Evolutionary conservation across 2,888 invertebrate genomes (phyloP), one percentile per base, ranked within the genome.

Genomic region (Pterostichus niger): DNA sequence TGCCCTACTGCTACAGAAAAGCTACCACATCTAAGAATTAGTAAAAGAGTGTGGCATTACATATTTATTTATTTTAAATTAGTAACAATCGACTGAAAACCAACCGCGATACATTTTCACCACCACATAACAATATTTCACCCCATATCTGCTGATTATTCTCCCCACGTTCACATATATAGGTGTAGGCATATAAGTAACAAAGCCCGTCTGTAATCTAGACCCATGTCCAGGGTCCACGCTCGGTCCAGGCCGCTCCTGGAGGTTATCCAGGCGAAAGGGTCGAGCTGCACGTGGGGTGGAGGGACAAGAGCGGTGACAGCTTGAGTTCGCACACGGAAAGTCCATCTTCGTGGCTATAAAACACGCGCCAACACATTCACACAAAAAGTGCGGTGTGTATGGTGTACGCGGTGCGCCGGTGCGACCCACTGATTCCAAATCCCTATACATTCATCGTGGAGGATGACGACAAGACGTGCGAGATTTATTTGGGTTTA

Each of bases 291-390:
- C 40, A 40, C 49, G 49, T 10, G 10, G 49, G n/a, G 13, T n/a
- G 49, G 2, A 49, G 40, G 40, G 40, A 40, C 40, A 49, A 49
- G 49, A 49, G 49, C 49, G 49, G 49, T 13, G 49, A 49, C 49
- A 49, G 49, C 49, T 49, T 49, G 49, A 49, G 49, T 13, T 49
- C 49, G 49, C 49, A 49, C 49, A 49, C n/a, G 49, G 49, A 49
- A 49, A 49, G 49, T 49, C 49, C 49, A 49, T 49, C 49, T 49
- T 49, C 49, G 49, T n/a, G 13, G 49, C 49, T 11, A 49, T 49
- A 49, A 49, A 49, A 49, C 49, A 49, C 49, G 49, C n/a, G n/a
- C 49, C n/a, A 49, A 49, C 49, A 49, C 49, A 49, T 49, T 49
- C 49, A 13, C 49, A 49, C 49, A 49, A 49, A 49, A 49, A 49